Percentiles rank a stretch among this genome's conserved stretches.
Evolutionary conservation across 2,888 invertebrate genomes (phyloP).

Genomic region (Trissoscelio sp.): DNA sequence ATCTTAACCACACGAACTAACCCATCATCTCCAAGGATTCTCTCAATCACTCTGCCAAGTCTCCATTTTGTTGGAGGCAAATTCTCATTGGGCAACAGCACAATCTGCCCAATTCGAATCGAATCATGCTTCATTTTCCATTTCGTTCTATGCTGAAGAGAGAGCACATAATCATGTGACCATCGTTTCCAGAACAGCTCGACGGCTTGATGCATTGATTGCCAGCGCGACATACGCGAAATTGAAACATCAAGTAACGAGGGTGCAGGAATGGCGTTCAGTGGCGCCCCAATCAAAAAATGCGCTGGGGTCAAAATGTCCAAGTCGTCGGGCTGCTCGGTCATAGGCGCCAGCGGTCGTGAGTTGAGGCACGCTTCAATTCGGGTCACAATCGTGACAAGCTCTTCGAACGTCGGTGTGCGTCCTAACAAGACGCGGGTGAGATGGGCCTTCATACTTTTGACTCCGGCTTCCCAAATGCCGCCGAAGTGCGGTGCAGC

Average conservation of each 20-base stretch:
- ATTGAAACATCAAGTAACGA: neutral
- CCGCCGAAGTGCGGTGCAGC: conserved; percentile 18
- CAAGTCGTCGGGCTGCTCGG: neutral
- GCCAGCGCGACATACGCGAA: neutral
- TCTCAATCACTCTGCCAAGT: neutral
- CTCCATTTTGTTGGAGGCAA: no score
- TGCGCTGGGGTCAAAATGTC: no score
- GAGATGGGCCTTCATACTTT: neutral
- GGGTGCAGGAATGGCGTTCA: neutral
- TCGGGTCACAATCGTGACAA: neutral
- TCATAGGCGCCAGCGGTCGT: neutral
- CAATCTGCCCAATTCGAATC: neutral
- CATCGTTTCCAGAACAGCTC: conserved; percentile 8
- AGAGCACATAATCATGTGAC: conserved; percentile 6
- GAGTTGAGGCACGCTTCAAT: conserved; percentile 13
- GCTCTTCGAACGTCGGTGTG: neutral
- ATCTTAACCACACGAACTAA: neutral
- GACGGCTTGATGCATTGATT: conserved; percentile 1
- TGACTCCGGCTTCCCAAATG: neutral
- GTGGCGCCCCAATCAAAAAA: neutral
- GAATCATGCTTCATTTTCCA: neutral
- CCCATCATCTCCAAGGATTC: neutral
- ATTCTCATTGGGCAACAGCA: neutral
- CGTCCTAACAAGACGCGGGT: neutral
- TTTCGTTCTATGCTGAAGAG: neutral